Conservation (phyloP, 2,113 vertebrate species). For the Marmota monax region DNA sequence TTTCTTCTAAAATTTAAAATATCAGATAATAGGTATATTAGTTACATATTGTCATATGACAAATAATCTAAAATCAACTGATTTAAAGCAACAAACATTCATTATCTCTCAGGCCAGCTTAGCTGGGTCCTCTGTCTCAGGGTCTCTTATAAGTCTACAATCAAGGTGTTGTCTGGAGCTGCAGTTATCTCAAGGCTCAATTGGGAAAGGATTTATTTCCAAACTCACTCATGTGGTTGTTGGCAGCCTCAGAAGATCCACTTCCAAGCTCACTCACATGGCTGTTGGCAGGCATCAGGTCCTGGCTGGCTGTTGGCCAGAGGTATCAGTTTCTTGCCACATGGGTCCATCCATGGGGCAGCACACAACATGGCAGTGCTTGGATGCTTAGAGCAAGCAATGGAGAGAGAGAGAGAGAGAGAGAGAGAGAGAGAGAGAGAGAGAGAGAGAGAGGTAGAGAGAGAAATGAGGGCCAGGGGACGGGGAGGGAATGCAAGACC, state of each 20-base stretch:
- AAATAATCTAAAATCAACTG: neutral
- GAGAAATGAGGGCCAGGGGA: too few species aligned
- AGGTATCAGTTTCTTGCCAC: neutral
- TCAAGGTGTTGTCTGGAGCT: neutral
- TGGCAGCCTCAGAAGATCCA: neutral
- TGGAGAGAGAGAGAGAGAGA: too few species aligned
- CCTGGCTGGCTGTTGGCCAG: neutral
- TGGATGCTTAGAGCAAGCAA: too few species aligned
- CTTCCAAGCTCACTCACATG: neutral
- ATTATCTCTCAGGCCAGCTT: neutral
- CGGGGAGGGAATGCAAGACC: too few species aligned
- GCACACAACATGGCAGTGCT: neutral
- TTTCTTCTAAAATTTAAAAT: constrained; percentile 47
- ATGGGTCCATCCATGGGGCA: neutral
- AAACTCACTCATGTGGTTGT: neutral
- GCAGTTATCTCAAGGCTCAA: neutral
- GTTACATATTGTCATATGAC: neutral
- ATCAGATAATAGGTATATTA: neutral
- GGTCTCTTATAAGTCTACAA: neutral
- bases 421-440: too few species aligned
- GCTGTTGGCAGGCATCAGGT: neutral
- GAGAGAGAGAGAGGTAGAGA: neutral
- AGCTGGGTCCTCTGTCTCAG: neutral
- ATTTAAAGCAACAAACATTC: neutral
- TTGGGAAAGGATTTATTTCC: neutral